Percentiles rank a stretch among this genome's conserved stretches.
Evolutionary conservation across 2,113 vertebrate species (phyloP).

Genomic region (Mustela lutreola): DNA sequence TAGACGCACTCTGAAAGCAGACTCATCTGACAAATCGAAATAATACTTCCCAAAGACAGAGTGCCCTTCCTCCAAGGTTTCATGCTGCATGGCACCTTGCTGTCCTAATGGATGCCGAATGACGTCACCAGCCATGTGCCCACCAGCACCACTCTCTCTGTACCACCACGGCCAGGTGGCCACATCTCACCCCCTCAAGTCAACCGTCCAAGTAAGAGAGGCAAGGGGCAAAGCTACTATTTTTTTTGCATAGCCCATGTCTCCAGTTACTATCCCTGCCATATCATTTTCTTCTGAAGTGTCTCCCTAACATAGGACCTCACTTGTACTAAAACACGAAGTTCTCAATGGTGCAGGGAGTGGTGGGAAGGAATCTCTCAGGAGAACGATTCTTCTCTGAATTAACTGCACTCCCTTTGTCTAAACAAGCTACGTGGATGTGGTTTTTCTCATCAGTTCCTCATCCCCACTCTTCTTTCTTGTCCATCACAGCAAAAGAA

Average conservation of each 20-base stretch:
- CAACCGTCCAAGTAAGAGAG: background rate
- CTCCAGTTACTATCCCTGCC: background rate
- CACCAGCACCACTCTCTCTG: background rate
- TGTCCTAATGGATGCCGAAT: background rate
- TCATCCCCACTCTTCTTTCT: background rate
- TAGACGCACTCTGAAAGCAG: background rate
- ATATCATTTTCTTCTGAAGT: background rate
- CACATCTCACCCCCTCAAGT: background rate
- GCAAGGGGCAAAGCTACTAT: background rate
- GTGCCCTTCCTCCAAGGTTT: background rate
- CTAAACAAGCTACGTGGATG: background rate
- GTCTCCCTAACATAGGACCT: rapidly evolving
- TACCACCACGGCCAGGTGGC: too few relatives aligned
- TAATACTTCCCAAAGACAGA: background rate
- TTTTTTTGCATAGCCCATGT: background rate
- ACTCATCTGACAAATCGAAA: background rate
- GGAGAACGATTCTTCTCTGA: background rate
- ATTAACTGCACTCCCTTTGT: background rate
- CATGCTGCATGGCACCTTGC: rapidly evolving
- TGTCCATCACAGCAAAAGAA: background rate
- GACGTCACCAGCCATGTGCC: background rate
- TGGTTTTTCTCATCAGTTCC: background rate
- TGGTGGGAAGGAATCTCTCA: background rate
- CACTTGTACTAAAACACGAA: rapidly evolving
- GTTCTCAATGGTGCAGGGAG: background rate